Evolutionary conservation across 2,888 invertebrate genomes (phyloP).

Genomic region (Allolobophora icterica): DNA sequence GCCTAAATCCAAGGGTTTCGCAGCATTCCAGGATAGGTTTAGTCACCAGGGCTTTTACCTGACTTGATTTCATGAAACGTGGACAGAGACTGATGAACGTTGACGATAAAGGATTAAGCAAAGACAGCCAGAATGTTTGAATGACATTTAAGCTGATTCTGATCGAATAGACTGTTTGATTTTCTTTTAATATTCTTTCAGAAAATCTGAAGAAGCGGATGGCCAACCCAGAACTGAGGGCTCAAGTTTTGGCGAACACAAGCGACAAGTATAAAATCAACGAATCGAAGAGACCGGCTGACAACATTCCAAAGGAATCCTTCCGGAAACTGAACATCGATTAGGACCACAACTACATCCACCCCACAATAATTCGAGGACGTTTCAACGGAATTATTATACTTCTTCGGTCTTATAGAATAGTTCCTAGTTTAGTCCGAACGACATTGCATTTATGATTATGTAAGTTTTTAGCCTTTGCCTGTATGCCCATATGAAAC

Average conservation of each 20-base stretch:
- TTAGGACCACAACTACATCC: neutral
- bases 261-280: slow-evolving; percentile 37
- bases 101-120: no score
- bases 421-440: neutral
- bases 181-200: neutral
- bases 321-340: slow-evolving; percentile 39
- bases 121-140: no score
- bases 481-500: no score
- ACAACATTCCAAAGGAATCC: slow-evolving; percentile 26
- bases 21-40: no score
- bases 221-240: neutral
- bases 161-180: neutral
- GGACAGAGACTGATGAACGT: no score
- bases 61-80: no score
- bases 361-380: neutral
- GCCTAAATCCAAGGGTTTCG: no score
- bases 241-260: slow-evolving; percentile 31
- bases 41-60: no score
- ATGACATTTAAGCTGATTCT: neutral
- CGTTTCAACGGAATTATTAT: neutral
- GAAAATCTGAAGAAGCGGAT: slow-evolving; percentile 1
- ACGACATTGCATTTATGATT: neutral
- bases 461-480: no score
- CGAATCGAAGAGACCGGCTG: slow-evolving; percentile 13
- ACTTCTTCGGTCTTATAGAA: neutral